Percentiles rank a stretch among this genome's conserved stretches.
These are phyloP conservation scores for Heliornis fulica DNA, from an alignment of 2,113 vertebrate species.

Conservation along the genomic window DNA sequence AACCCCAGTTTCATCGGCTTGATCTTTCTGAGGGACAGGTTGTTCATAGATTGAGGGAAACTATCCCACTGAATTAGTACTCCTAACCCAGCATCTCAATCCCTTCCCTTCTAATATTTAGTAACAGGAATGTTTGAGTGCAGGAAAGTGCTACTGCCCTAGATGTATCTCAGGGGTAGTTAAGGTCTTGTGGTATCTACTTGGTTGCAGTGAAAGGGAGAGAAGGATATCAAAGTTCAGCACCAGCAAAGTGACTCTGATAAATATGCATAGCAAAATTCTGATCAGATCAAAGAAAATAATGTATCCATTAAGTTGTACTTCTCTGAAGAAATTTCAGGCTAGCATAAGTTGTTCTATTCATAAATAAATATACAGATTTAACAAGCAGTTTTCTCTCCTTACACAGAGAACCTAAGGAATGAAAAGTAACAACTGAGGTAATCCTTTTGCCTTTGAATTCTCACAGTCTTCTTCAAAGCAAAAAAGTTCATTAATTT, in stretches of 20 bases:
- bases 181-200: background rate
- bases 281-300: conserved; percentile 19
- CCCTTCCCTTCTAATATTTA: background rate
- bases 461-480: background rate
- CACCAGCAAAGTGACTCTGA: background rate
- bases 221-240: background rate
- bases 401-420: background rate
- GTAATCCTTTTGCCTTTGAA: background rate
- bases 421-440: background rate
- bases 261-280: background rate
- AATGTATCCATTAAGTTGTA: background rate
- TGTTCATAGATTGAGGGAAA: background rate
- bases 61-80: background rate
- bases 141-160: background rate
- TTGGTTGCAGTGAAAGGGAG: background rate
- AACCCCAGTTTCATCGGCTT: background rate
- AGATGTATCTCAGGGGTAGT: background rate
- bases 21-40: background rate
- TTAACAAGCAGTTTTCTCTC: background rate
- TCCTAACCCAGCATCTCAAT: background rate
- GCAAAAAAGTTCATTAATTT: background rate
- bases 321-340: conserved; percentile 13
- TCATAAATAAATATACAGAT: conserved; percentile 36
- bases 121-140: background rate
- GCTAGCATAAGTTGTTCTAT: background rate